Evolutionary conservation across 2,888 invertebrate species (phyloP), one percentile per base, ranked within the genome.

Genomic region (Enchytraeus crypticus): DNA sequence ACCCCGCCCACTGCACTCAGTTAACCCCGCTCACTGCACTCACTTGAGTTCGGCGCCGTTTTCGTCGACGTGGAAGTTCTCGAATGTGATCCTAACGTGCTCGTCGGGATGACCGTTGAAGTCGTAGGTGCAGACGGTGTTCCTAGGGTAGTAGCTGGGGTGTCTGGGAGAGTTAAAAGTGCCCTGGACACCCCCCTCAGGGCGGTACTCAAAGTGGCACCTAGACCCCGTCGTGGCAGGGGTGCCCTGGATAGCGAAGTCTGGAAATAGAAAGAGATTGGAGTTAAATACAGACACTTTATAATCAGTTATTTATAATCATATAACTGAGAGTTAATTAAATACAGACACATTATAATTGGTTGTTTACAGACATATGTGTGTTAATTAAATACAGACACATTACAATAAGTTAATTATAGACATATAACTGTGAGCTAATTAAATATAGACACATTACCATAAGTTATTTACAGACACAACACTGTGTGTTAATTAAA

Each of bases 171-270:
- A 93, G 82, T 96, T 96, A 80, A 95, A 89, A 30, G 69, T 70
- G 2, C 81, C 81, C n/a, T 66, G 64, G 11, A 73, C 72, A 5
- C 23, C 34, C 5, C 59, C 56, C 5, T 67, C 68, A 54, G 72
- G 75, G 66, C 74, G 85, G 81, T 95, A 96, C 14, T 90, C 88
- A 79, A 95, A 96, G 64, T 87, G 87, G 79, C 95, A 96, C 18
- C 51, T 32, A 61, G 74, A 72, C 51, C 73, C 87, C 63, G 92
- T 92, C 73, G 90, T 89, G 27, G 92, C 89, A 27, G 92, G 89
- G 0, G 92, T 92, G 53, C 95, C 95, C 57, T 92, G 91, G 74
- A 95, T 90, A 70, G 88, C 88, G 79, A 92, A 93, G 81, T 93
- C 93, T 85, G 43, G 43, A 11, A 43, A n/a, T 43, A n/a, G n/a